Base-by-base conservation (phyloP, 2,797 vertebrate species). In the Sebastes hopkinsi region DNA sequence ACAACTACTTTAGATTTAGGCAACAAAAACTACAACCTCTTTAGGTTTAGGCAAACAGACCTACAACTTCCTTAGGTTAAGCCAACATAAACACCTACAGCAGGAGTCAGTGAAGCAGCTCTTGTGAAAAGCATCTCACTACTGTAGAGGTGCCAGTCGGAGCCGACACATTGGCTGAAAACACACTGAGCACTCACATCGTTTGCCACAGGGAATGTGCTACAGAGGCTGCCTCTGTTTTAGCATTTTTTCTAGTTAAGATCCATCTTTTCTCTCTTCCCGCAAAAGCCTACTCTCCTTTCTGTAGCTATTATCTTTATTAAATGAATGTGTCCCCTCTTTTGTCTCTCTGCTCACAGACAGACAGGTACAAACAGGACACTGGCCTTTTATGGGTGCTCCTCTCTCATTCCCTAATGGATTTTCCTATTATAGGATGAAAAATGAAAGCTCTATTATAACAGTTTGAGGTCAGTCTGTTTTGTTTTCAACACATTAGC, bases 351-450 rank as follows among this genome's bases (percentile, higher is more conserved):
- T 60, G 32, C 68, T 77, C 70, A 66, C 55, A 67, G 18, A 79
- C 59, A 18, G 54, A 77, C 32, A 34, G 69, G 72, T 27, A 38
- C 30, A 72, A 81, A 67, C 67, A 42, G 75, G 76, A 85, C 87
- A 89, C 54, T 77, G 75, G 52, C 73, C 83, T 83, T 86, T 85
- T 79, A 81, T 82, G 54, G 72, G 36, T 75, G 66, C 78, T 83
- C 72, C 67, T 80, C 78, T 84, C 54, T 81, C 25, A 84, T 81
- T 89, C 74, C 80, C 78, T 86, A 81, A 87, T 81, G 81, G 75
- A 76, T 69, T 88, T 59, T 77, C 38, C 77, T 61, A 77, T 88
- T 86, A 75, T 72, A 36, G 36, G 36, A 69, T 56, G 69, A 74
- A 75, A 87, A 82, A 82, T 75, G 34, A 84, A 86, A 75, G 76